Conservation (phyloP, 2,797 vertebrate genomes). For the Alosa sapidissima region DNA sequence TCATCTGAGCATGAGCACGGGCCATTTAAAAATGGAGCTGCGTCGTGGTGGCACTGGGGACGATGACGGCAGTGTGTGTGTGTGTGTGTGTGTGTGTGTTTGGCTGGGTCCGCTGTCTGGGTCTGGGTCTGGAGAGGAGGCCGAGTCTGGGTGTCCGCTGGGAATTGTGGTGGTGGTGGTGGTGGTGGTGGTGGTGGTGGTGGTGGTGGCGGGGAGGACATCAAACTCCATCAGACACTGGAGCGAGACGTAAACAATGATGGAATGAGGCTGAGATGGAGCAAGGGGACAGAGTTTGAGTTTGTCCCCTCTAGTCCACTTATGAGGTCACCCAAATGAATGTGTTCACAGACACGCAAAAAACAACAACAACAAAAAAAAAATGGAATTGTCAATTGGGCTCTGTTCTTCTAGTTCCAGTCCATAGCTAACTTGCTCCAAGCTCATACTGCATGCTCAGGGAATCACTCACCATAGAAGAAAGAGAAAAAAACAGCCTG, state of each 20-base stretch:
- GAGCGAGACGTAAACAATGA: constrained; percentile 11
- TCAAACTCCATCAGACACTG: not conserved
- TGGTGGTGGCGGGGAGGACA: not conserved
- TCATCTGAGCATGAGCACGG: constrained; percentile 54
- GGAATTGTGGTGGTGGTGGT: constrained; percentile 34
- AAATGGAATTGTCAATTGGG: not conserved
- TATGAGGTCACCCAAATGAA: constrained; percentile 11
- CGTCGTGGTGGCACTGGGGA: not conserved
- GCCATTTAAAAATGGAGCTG: constrained; percentile 43
- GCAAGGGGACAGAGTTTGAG: not conserved
- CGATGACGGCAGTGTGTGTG: not conserved
- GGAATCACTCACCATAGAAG: not conserved
- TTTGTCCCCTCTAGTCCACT: not conserved
- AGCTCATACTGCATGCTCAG: not conserved
- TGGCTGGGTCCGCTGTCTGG: constrained; percentile 39
- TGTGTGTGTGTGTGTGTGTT: constrained; percentile 31
- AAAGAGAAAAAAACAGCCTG: not conserved
- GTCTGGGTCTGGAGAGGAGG: constrained; percentile 4
- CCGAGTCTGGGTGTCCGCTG: constrained; percentile 34
- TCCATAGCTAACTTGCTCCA: not conserved
- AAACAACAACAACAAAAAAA: not conserved
- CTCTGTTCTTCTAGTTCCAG: not conserved
- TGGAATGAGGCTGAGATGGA: not conserved
- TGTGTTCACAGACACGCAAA: not conserved
- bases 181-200: not conserved